Evolutionary conservation across 2,888 invertebrate species (phyloP).

Genomic region (Perithous albicinctus): DNA sequence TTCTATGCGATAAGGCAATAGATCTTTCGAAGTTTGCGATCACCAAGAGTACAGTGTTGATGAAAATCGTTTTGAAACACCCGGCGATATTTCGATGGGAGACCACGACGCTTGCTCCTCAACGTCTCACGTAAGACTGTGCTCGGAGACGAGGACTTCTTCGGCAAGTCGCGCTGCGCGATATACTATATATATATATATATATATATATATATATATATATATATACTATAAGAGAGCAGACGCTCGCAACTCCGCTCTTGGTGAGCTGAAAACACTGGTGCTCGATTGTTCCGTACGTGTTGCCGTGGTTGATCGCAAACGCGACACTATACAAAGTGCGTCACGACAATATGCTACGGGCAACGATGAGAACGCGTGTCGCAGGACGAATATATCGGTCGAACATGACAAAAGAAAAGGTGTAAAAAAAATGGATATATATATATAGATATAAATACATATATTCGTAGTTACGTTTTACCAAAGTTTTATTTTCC

Average conservation of each 20-base stretch:
- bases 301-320: constrained; percentile 5
- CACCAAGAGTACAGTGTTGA: background rate
- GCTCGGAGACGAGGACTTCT: constrained; percentile 63
- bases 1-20: too few relatives aligned
- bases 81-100: background rate
- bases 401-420: background rate
- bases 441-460: too few relatives aligned
- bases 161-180: constrained; percentile 53
- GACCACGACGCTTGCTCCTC: constrained; percentile 48
- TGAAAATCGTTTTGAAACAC: background rate
- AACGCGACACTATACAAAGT: background rate
- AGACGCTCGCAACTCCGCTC: constrained; percentile 2
- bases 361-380: background rate
- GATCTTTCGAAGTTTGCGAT: background rate
- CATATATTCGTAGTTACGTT: too few relatives aligned
- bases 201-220: too few relatives aligned
- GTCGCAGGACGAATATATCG: constrained; percentile 11
- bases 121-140: constrained; percentile 66
- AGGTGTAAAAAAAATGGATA: too few relatives aligned
- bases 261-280: background rate
- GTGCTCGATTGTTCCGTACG: constrained; percentile 4
- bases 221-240: background rate
- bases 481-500: background rate
- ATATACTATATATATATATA: constrained; percentile 3
- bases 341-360: background rate